Conservation (phyloP, 2,797 vertebrate species). For the Ispidina picta region DNA sequence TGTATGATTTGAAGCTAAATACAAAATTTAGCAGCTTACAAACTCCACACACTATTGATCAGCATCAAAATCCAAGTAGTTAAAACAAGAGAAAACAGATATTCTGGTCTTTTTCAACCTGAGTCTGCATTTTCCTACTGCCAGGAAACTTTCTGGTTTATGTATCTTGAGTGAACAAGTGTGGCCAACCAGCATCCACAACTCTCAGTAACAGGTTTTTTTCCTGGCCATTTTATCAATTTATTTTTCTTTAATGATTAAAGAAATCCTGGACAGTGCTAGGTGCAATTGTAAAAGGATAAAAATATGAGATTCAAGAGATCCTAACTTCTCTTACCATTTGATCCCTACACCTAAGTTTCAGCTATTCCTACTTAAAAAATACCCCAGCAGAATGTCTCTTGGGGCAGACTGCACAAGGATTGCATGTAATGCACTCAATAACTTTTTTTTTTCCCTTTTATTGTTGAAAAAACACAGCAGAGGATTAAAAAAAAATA, state of each 20-base stretch:
- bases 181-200: background rate
- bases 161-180: background rate
- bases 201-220: background rate
- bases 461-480: background rate
- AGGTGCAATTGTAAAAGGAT: background rate
- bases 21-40: slow-evolving; percentile 15
- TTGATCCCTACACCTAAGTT: background rate
- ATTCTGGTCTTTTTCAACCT: background rate
- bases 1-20: background rate
- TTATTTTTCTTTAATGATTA: background rate
- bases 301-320: background rate
- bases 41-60: background rate
- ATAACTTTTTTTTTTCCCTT: background rate
- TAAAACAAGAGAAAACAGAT: background rate
- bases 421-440: background rate
- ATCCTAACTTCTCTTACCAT: background rate
- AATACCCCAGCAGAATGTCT: background rate
- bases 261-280: background rate
- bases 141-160: background rate
- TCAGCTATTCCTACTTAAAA: background rate
- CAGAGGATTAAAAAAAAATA: rapidly evolving
- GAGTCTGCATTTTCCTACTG: background rate
- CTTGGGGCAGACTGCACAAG: background rate
- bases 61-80: background rate
- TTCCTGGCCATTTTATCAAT: background rate